These are phyloP conservation scores for Apodemus sylvaticus DNA, from an alignment of 2,113 vertebrate genomes.

Conservation along the genomic window DNA sequence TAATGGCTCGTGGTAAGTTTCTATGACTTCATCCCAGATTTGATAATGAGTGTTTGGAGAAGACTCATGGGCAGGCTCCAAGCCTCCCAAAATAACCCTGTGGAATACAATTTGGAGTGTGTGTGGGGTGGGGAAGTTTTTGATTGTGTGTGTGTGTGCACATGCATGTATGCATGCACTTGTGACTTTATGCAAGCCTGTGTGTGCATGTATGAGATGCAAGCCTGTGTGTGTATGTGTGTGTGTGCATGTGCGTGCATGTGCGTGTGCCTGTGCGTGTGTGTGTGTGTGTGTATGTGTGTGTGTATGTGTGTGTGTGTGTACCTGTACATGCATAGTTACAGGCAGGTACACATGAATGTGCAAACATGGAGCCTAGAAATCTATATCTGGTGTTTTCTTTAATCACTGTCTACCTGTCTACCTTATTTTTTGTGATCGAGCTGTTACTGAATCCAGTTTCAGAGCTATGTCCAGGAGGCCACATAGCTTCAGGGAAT, in stretches of 20 bases:
- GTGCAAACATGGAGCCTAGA: neutral
- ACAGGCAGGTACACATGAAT: too few species aligned
- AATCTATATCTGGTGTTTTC: neutral
- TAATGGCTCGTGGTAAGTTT: constrained; percentile 26
- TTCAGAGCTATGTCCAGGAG: neutral
- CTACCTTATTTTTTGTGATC: neutral
- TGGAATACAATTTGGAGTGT: neutral
- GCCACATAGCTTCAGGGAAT: neutral
- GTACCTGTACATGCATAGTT: neutral
- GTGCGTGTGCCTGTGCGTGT: too few species aligned
- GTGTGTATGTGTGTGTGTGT: neutral
- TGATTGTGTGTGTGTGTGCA: neutral
- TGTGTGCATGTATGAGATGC: neutral
- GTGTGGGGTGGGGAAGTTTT: neutral
- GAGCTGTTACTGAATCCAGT: too few species aligned
- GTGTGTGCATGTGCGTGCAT: neutral
- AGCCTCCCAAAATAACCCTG: constrained; percentile 34
- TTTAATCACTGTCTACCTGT: neutral
- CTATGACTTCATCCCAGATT: constrained; percentile 55
- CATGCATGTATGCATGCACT: too few species aligned
- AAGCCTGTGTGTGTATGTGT: neutral
- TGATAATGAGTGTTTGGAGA: constrained; percentile 59
- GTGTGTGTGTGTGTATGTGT: too few species aligned
- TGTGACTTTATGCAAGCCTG: too few species aligned
- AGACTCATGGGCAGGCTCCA: neutral